Base-by-base conservation (phyloP, 2,797 vertebrate genomes). In the Pogonophryne albipinna region DNA sequence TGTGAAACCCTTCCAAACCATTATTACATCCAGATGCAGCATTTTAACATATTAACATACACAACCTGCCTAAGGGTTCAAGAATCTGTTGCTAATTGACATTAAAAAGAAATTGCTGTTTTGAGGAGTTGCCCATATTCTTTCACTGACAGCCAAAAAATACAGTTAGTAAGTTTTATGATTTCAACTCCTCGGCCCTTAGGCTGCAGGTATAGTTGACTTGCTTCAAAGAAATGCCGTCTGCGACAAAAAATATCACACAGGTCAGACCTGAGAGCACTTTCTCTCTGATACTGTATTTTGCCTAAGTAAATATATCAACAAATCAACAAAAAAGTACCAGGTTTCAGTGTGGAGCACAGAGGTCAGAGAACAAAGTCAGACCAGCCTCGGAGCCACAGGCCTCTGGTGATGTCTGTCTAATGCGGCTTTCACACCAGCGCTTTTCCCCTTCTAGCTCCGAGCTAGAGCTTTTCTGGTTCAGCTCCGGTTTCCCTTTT, bases 291-390 rank as follows among this genome's bases (percentile, higher is more conserved):
- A 27, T 27, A 27, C 27, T 27, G 27, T 47, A 51, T 47, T 16
- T 51, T 14, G 56, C 45, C 44, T 27, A 69, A 59, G 44, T 55
- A 9, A 58, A 66, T n/a, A 57, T 42, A 9, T 42, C 19, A 44
- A n/a, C 20, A 47, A 50, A 75, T 82, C 34, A 9, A 15, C 13
- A 3, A 41, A 9, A 53, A 59, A 53, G 23, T 31, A 17, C 2
- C 23, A 69, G 14, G 17, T 68, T 63, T 69, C 64, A 27, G 49
- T 11, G 14, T 16, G 47, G n/a, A 45, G 45, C 20, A 19, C 13
- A 56, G 5, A 51, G 45, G 64, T 58, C 59, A 82, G 56, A 67
- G 4, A 46, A 27, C 49, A 73, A 64, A 42, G n/a, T 44, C 31
- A 46, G 45, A 49, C 20, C 2, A 34, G 4, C 15, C 20, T 8